phyloP scores from a whole-genome alignment of 1,140 invertebrate species.

The Orchestia grillus region DNA sequence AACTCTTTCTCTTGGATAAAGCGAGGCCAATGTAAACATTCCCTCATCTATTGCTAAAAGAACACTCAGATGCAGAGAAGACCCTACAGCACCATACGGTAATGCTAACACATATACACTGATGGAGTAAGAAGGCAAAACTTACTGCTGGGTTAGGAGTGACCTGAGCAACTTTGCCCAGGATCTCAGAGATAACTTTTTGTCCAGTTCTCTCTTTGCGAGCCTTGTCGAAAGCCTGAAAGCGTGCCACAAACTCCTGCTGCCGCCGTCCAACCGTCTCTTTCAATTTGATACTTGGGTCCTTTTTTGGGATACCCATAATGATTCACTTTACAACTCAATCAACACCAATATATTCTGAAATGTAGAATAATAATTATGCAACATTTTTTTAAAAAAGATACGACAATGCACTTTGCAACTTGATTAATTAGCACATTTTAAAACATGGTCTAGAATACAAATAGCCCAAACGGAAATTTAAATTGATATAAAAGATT shows the following conservation, averaged over 20 bases:
- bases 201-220: conserved; percentile 1
- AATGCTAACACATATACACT: no score
- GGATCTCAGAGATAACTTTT: background rate
- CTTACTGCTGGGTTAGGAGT: background rate
- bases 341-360: background rate
- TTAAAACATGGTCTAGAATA: no score
- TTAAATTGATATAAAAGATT: no score
- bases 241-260: background rate
- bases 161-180: conserved; percentile 14
- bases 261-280: background rate
- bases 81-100: no score
- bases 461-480: no score
- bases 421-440: no score
- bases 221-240: background rate
- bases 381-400: no score
- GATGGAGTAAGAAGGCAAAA: background rate
- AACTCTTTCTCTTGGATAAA: no score
- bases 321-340: background rate
- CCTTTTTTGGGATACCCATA: conserved; percentile 21
- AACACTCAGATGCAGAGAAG: no score
- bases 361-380: background rate
- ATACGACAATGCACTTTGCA: no score
- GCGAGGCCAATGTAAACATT: no score
- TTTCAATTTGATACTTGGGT: background rate
- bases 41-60: no score